phyloP scores from a whole-genome alignment of 2,113 vertebrate species.

The Cyanoramphus novaezelandiae region DNA sequence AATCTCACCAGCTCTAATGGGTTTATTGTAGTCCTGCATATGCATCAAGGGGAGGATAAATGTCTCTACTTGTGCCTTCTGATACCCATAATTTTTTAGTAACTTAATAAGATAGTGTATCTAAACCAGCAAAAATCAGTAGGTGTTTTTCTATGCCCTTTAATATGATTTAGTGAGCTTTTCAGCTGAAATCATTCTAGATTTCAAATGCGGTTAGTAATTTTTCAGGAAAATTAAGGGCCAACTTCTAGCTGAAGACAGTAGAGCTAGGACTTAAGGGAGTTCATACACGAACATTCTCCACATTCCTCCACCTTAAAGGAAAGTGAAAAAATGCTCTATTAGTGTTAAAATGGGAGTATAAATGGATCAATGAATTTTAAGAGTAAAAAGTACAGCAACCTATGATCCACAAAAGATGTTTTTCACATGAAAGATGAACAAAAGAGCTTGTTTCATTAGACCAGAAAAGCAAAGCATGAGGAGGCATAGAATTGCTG shows the following conservation, averaged over 20 bases:
- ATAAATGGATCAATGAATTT: neutral
- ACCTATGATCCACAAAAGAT: neutral
- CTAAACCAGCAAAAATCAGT: slow-evolving; percentile 31
- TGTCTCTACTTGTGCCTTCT: slow-evolving; percentile 14
- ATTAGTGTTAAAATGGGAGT: neutral
- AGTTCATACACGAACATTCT: neutral
- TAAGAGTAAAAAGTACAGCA: neutral
- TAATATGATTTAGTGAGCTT: slow-evolving; percentile 9
- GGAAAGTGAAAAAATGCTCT: neutral
- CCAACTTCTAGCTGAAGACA: neutral
- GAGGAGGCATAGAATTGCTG: neutral
- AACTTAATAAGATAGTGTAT: slow-evolving; percentile 54
- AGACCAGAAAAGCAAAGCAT: neutral
- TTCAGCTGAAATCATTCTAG: neutral
- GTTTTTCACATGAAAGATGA: neutral
- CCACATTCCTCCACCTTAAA: neutral
- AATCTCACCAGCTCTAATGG: slow-evolving; percentile 41
- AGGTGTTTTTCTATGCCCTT: neutral
- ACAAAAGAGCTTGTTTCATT: neutral
- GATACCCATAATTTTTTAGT: slow-evolving; percentile 41
- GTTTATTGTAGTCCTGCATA: slow-evolving; percentile 28
- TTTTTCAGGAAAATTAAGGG: neutral
- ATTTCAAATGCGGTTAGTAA: neutral
- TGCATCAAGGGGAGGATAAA: slow-evolving; percentile 31
- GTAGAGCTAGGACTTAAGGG: neutral